Evolutionary conservation across 2,797 vertebrate species (phyloP), one percentile per base, ranked within the genome.

Genomic region (Diplodus sargus): DNA sequence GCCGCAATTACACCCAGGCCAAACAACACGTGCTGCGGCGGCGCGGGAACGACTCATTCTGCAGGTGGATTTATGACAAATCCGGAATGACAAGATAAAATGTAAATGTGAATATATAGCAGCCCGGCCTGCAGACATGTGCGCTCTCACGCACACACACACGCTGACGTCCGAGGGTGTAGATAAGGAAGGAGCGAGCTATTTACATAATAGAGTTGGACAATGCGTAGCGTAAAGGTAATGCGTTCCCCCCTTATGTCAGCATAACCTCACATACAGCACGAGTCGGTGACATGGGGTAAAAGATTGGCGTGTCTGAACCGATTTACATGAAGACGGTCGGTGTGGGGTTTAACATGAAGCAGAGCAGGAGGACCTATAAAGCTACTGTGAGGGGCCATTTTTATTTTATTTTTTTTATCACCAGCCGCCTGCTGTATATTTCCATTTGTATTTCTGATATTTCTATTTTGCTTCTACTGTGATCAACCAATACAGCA

Each of bases 161-260:
- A 63, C 0, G 43, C 65, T 66, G 47, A 59, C 17, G 25, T 67
- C 75, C 75, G 39, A n/a, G 43, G 48, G 70, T 63, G 49, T 14
- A 70, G 65, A 53, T 49, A 70, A 34, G 7, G 10, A 42, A 56
- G 63, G 11, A 76, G 64, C 73, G 16, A 25, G 61, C 49, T 39
- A 86, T 91, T 90, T 88, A 70, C 91, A 92, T 93, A 90, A 91
- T 89, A 54, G 80, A 74, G 62, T 88, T 78, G 83, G 84, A 88
- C 87, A 84, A 80, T 81, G 85, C 75, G 51, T 28, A 47, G 84
- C n/a, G 23, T 84, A 30, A 59, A 82, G 68, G 71, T 86, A 88
- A 91, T 90, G 70, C 76, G 34, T 79, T 74, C 64, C 62, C 42
- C 48, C 75, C 84, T 80, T 77, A 76, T 86, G 80, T 90, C 92